These are phyloP conservation scores for Yoshiicerus persimilis DNA, from an alignment of 1,140 invertebrate genomes.

Conservation along the genomic window DNA sequence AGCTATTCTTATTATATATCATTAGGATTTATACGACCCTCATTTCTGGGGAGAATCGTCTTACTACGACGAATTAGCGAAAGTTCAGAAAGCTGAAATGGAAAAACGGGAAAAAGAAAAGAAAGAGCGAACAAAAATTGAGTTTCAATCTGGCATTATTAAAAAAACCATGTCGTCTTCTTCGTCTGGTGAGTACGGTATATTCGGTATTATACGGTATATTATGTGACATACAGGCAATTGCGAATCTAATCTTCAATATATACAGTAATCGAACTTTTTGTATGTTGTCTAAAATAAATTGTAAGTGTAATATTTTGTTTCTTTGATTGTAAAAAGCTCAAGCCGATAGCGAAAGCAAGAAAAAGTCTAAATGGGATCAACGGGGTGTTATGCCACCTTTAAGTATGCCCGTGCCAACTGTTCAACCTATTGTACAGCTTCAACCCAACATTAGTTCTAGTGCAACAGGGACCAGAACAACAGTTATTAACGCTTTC, in stretches of 20 bases:
- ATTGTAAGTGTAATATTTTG: background rate
- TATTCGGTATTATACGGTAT: too few species aligned
- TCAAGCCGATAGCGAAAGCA: slow-evolving; percentile 57
- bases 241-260: background rate
- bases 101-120: slow-evolving; percentile 86
- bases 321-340: background rate
- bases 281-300: background rate
- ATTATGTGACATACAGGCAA: too few species aligned
- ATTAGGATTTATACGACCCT: slow-evolving; percentile 84
- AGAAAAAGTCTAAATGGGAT: slow-evolving; percentile 87
- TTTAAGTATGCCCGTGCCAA: slow-evolving; percentile 58
- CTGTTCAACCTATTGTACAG: slow-evolving; percentile 58
- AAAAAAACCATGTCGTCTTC: slow-evolving; percentile 57
- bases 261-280: too few species aligned
- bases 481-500: slow-evolving; percentile 86
- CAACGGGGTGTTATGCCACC: slow-evolving; percentile 66
- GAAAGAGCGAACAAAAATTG: slow-evolving; percentile 83
- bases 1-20: background rate
- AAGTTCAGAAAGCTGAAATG: slow-evolving; percentile 88
- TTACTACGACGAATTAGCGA: slow-evolving; percentile 87
- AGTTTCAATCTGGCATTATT: slow-evolving; percentile 80
- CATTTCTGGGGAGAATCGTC: slow-evolving; percentile 88
- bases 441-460: slow-evolving; percentile 69
- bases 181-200: background rate
- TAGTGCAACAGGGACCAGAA: slow-evolving; percentile 77